Base-by-base conservation (phyloP, 2,113 vertebrate species). In the Antigone vipio region DNA sequence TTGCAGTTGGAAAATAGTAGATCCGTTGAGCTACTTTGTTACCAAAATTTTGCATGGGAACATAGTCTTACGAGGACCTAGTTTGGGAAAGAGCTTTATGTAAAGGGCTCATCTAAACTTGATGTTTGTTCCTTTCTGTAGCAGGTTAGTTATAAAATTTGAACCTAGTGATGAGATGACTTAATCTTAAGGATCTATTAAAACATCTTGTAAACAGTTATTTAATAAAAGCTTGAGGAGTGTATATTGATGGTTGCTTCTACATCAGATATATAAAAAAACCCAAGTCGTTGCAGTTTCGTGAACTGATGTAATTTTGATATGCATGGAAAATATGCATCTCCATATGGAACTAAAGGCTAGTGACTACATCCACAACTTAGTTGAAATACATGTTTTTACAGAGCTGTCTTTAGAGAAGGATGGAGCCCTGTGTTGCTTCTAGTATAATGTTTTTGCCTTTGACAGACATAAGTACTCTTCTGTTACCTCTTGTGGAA, bases 181-280 rank as follows among this genome's bases (percentile, higher is more conserved):
- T 30, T 68, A 24, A 40, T 7, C 12, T 75, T 49, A 45, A 76
- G 34, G 15, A 42, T 50, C 17, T 96, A 74, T 95, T 96, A 68
- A 76, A 42, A 86, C 13, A 60, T 19, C 34, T 50, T 89, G 58
- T 82, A 38, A 71, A 40, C 53, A 59, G 26, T 91, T 88, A 52
- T 34, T 32, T 92, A 97, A 87, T 96, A 96, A 92, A 96, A 88
- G 75, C 35, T 92, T 58, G 23, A 89, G 38, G 47, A n/a, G 23
- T 32, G 18, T 20, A 5, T 56, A 32, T 82, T n/a, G 8, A 10
- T 68, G 49, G 30, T 95, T 88, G 38, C 17, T 38, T 92, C 38
- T 90, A 23, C 42, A 17, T 63, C 15, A 69, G 18, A 17, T 69
- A 30, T 12, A 44, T 2, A 44, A 24, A 45, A 76, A 42, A 42